Evolutionary conservation across 1,140 invertebrate genomes (phyloP).

Genomic region (Drosophila ohnishii): DNA sequence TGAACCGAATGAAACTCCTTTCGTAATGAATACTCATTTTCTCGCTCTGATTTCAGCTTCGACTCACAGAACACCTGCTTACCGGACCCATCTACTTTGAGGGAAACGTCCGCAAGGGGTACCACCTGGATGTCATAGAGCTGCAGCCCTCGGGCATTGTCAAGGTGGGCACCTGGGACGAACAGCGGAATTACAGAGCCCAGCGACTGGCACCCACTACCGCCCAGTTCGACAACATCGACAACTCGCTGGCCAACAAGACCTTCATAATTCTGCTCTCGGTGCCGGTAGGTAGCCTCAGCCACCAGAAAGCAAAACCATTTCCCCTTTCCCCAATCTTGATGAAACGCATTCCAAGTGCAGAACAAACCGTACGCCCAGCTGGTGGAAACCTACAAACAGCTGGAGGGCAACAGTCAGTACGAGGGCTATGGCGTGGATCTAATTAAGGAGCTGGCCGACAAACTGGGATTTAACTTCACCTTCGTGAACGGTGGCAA

Average conservation of each 20-base stretch:
- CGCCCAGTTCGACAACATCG: constrained; percentile 74
- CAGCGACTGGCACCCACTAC: constrained; percentile 64
- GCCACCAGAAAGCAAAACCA: not conserved
- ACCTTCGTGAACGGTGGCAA: constrained; percentile 90
- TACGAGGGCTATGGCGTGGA: constrained; percentile 93
- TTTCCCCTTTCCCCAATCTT: not conserved
- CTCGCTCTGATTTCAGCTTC: constrained; percentile 38
- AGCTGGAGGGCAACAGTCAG: constrained; percentile 90
- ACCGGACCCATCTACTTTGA: constrained; percentile 94
- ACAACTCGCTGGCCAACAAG: constrained; percentile 89
- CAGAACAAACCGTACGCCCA: constrained; percentile 93
- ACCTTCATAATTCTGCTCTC: constrained; percentile 91
- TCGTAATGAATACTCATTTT: not conserved
- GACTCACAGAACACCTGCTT: constrained; percentile 84
- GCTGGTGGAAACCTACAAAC: constrained; percentile 88
- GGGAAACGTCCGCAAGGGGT: constrained; percentile 91
- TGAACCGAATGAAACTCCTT: too few relatives aligned
- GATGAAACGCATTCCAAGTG: not conserved
- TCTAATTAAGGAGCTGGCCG: constrained; percentile 89
- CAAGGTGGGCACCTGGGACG: constrained; percentile 90
- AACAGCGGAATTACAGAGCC: constrained; percentile 59
- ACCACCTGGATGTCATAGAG: constrained; percentile 92
- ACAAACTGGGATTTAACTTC: constrained; percentile 93
- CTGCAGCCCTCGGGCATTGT: constrained; percentile 87
- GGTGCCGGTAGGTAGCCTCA: constrained; percentile 60